Evolutionary conservation across 2,797 vertebrate species (phyloP).

Genomic region (Philypnodon macrostomus): DNA sequence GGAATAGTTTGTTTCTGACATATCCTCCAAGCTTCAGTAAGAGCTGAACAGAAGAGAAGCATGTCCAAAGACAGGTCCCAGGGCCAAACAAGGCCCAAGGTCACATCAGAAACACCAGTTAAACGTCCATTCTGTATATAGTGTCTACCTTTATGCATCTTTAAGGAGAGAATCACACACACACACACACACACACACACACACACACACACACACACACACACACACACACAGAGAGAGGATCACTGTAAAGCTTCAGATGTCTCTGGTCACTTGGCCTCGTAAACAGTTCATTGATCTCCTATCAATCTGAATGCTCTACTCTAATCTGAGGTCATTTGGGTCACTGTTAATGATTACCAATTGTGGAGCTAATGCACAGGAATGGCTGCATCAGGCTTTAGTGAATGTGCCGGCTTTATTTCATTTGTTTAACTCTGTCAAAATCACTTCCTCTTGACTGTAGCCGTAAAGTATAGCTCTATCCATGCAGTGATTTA

Average conservation of each 20-base stretch:
- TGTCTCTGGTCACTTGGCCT: slow-evolving; percentile 11
- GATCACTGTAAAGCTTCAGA: slow-evolving; percentile 2
- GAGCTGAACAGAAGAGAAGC: neutral
- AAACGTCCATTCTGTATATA: too few relatives aligned
- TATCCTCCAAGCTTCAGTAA: too few relatives aligned
- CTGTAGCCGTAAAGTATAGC: neutral
- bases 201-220: too few relatives aligned
- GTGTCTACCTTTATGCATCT: too few relatives aligned
- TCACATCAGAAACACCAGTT: too few relatives aligned
- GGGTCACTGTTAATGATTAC: slow-evolving; percentile 47
- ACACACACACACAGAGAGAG: too few relatives aligned
- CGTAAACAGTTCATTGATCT: slow-evolving; percentile 53
- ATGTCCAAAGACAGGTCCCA: too few relatives aligned
- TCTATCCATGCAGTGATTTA: neutral
- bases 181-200: too few relatives aligned
- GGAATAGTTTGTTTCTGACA: neutral
- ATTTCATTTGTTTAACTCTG: slow-evolving; percentile 20
- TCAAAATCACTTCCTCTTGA: slow-evolving; percentile 4
- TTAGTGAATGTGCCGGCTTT: slow-evolving; percentile 4
- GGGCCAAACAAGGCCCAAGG: too few relatives aligned
- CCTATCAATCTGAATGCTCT: slow-evolving; percentile 43
- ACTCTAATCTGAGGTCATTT: slow-evolving; percentile 48
- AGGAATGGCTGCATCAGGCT: slow-evolving; percentile 34
- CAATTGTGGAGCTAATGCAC: slow-evolving; percentile 42
- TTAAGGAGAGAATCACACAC: too few relatives aligned